Conservation (phyloP, 2,113 vertebrate genomes). For the Galemys pyrenaicus region DNA sequence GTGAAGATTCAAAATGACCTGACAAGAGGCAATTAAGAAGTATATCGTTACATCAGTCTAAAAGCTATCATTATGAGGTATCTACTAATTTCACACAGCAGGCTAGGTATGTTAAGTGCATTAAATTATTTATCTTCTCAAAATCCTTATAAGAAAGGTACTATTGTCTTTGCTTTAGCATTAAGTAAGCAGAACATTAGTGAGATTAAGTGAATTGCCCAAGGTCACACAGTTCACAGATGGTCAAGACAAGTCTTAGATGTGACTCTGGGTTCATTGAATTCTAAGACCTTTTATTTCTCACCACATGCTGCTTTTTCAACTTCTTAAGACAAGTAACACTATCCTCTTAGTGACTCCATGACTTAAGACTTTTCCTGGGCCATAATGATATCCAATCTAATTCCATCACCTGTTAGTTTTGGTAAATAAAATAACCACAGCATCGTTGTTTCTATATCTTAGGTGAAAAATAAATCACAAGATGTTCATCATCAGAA, state of each 20-base stretch:
- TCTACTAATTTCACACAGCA: background rate
- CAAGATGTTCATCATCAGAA: background rate
- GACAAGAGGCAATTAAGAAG: background rate
- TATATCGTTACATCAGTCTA: background rate
- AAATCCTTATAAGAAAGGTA: background rate
- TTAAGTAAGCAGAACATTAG: background rate
- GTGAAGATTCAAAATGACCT: background rate
- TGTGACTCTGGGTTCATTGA: background rate
- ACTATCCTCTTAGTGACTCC: background rate
- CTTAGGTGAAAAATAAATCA: slow-evolving; percentile 41
- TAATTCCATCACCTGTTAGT: slow-evolving; percentile 8
- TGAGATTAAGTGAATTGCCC: background rate
- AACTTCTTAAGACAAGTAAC: background rate
- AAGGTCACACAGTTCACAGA: background rate
- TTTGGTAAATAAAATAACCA: slow-evolving; percentile 52
- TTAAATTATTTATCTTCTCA: slow-evolving; percentile 10
- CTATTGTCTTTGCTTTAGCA: background rate
- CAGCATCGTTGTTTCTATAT: background rate
- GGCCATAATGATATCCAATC: slow-evolving; percentile 30
- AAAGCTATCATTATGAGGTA: background rate
- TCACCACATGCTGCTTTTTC: background rate
- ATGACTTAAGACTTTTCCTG: slow-evolving; percentile 6
- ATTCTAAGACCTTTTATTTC: background rate
- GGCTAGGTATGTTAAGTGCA: background rate
- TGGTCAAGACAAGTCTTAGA: background rate